These are phyloP conservation scores for Lottia scabra DNA, from an alignment of 2,888 invertebrate genomes.

Conservation along the genomic window DNA sequence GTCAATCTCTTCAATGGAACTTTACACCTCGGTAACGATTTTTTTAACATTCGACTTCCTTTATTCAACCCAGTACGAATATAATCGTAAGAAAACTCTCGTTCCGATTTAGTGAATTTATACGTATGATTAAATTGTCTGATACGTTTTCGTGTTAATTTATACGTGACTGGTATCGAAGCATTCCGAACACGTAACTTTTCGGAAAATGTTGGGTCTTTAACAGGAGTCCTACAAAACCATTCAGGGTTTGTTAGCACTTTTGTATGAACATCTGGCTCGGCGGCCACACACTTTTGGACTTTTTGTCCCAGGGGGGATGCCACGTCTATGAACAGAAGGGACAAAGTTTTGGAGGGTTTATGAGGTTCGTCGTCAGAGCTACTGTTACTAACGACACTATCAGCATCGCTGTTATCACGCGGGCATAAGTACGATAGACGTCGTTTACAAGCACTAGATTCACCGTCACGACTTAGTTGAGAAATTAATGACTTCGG, in stretches of 20 bases:
- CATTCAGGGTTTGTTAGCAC: constrained; percentile 48
- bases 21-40: constrained; percentile 38
- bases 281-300: constrained; percentile 52
- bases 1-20: constrained; percentile 44
- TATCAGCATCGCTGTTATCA: constrained; percentile 31
- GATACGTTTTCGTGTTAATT: constrained; percentile 35
- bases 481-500: constrained; percentile 63
- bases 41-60: constrained; percentile 40
- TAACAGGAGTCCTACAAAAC: constrained; percentile 56
- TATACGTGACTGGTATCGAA: constrained; percentile 49
- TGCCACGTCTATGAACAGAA: constrained; percentile 54
- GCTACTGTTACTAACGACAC: constrained; percentile 37
- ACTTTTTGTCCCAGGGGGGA: constrained; percentile 59
- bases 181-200: constrained; percentile 49
- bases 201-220: constrained; percentile 45
- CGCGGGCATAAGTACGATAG: constrained; percentile 21
- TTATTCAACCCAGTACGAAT: constrained; percentile 50
- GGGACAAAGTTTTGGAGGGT: constrained; percentile 34
- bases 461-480: constrained; percentile 50
- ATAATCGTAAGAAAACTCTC: constrained; percentile 44
- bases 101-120: constrained; percentile 49
- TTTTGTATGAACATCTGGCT: constrained; percentile 32
- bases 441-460: constrained; percentile 21
- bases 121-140: constrained; percentile 43
- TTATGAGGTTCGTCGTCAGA: constrained; percentile 25